These are phyloP conservation scores for Irena cyanogastra DNA, from an alignment of 2,113 vertebrate genomes.

Conservation along the genomic window DNA sequence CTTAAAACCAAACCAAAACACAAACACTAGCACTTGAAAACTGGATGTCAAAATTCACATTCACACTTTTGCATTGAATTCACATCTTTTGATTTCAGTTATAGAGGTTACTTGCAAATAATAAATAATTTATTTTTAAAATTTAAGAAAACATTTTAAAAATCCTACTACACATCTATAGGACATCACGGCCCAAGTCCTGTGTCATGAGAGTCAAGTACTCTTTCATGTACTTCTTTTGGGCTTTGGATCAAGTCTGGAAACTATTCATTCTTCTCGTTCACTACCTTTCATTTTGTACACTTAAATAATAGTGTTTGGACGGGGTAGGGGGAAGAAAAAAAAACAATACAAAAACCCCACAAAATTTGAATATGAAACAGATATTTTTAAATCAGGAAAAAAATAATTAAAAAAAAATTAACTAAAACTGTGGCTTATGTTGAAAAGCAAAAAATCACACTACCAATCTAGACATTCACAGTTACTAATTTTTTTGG, in stretches of 20 bases:
- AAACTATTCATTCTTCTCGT: background rate
- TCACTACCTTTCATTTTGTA: background rate
- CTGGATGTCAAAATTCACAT: slow-evolving; percentile 25
- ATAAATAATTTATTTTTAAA: background rate
- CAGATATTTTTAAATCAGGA: slow-evolving; percentile 34
- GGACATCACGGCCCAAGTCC: background rate
- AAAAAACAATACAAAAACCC: accelerated
- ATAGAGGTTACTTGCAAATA: background rate
- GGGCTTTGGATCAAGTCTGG: background rate
- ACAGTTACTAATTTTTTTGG: background rate
- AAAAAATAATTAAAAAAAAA: slow-evolving; percentile 2
- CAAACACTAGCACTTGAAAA: slow-evolving; percentile 22
- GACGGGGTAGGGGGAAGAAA: accelerated
- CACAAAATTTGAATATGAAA: background rate
- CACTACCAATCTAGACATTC: background rate
- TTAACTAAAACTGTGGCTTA: background rate
- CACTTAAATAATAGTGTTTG: background rate
- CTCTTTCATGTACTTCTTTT: background rate
- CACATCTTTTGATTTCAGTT: background rate
- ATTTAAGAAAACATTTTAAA: background rate
- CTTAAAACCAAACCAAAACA: slow-evolving; percentile 32
- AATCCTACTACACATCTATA: background rate
- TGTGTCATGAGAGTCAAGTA: background rate
- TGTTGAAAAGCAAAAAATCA: background rate
- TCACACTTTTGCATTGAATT: slow-evolving; percentile 49